Base-by-base conservation (phyloP, 2,113 vertebrate species). In the Percopsis transmontana region DNA sequence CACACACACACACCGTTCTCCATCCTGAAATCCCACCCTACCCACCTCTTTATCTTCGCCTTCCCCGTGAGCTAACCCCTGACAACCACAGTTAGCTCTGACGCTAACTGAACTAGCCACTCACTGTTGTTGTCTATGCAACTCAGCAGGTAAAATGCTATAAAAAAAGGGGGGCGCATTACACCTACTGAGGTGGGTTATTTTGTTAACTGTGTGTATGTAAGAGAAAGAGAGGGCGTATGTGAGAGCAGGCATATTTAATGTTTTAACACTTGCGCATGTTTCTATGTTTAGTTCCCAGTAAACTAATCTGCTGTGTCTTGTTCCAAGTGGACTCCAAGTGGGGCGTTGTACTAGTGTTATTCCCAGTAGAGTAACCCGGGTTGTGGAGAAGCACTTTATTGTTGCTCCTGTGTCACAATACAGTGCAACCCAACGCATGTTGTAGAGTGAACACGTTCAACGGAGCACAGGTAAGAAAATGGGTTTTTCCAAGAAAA, bases 81-180 rank as follows among this genome's bases (percentile, higher is more conserved):
- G 72, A 82, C 80, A 83, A 74, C 68, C 65, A 53, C 60, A 66
- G 74, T 85, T 82, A 81, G 68, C 72, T 57, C 47, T 85, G 77
- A 83, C 65, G 71, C 76, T 83, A 86, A 87, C 75, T 73, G 74
- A 84, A 80, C 65, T 64, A 85, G 80, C 85, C 85, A 85, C 79
- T 85, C 79, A 83, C 77, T 73, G 80, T 89, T 81, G 89, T 80
- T 72, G 56, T 76, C 61, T 53, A 53, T 72, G 81, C 66, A 81
- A 75, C 81, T 67, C 72, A 78, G 64, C 71, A 44, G 23, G 47
- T 69, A 74, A 39, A 20, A 61, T 71, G 61, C n/a, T 54, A 57
- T 57, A 21, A 62, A n/a, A n/a, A n/a, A n/a, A n/a, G n/a, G n/a
- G n/a, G n/a, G n/a, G n/a, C n/a, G n/a, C n/a, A n/a, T n/a, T n/a